Conservation (phyloP, 1,140 invertebrate species). For the Drosophila sulfurigaster region DNA sequence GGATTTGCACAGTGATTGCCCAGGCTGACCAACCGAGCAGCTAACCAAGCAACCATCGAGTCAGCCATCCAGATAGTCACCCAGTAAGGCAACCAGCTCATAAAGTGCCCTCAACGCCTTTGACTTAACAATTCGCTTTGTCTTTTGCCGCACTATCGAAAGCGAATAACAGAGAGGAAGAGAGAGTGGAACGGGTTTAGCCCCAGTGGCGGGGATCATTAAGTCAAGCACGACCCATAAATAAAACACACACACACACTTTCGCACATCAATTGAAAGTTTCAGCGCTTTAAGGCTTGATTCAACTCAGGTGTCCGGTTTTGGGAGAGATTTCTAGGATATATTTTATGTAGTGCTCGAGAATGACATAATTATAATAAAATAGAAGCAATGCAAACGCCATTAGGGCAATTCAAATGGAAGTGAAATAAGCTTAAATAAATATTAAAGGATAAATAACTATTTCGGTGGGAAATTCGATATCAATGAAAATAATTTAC, state of each 20-base stretch:
- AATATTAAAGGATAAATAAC: background rate
- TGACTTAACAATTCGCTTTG: slow-evolving; percentile 79
- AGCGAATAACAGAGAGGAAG: background rate
- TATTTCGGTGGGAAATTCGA: background rate
- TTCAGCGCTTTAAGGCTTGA: slow-evolving; percentile 60
- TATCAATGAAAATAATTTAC: background rate
- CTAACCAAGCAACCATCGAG: slow-evolving; percentile 32
- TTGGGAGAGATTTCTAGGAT: background rate
- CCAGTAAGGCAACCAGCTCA: slow-evolving; percentile 57
- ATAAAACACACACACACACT: slow-evolving; percentile 53
- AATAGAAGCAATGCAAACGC: background rate
- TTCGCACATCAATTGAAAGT: slow-evolving; percentile 48
- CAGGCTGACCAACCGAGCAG: slow-evolving; percentile 40
- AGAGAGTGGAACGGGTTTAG: background rate
- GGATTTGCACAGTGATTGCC: slow-evolving; percentile 80
- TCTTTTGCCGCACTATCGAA: slow-evolving; percentile 52
- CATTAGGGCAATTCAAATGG: background rate
- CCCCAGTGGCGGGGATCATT: slow-evolving; percentile 55
- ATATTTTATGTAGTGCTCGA: slow-evolving; percentile 34
- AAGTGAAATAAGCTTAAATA: background rate
- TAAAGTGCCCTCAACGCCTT: slow-evolving; percentile 82
- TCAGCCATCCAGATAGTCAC: slow-evolving; percentile 31
- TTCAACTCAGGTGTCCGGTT: slow-evolving; percentile 25
- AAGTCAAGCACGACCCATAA: slow-evolving; percentile 78
- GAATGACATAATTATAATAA: slow-evolving; percentile 20